A percentile compares a stretch with the other conserved stretches of the same genome.
These are phyloP conservation scores for Parapsyche elsis DNA, from an alignment of 1,140 invertebrate genomes.

Conservation along the genomic window DNA sequence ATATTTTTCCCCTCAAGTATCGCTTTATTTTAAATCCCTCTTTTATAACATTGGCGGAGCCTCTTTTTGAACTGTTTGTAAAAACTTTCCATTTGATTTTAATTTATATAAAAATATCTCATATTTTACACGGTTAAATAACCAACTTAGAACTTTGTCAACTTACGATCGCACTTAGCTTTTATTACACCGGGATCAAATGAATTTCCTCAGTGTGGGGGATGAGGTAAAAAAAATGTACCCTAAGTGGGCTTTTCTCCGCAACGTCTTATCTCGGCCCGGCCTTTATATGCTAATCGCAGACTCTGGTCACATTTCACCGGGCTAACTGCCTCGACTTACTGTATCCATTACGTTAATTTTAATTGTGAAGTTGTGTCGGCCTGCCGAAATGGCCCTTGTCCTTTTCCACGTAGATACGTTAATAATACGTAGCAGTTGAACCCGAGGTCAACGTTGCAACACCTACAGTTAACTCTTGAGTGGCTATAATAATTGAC, in stretches of 20 bases:
- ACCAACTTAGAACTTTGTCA: background rate
- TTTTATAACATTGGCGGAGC: background rate
- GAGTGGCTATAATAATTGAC: no score
- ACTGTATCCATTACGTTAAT: background rate
- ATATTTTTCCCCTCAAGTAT: no score
- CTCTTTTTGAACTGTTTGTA: background rate
- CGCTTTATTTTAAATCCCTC: background rate
- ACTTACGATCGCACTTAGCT: constrained; percentile 7
- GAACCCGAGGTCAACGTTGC: background rate
- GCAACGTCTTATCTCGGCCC: background rate
- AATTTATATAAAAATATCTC: constrained; percentile 4
- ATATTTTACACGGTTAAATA: background rate
- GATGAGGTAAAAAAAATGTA: background rate
- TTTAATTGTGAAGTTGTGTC: background rate
- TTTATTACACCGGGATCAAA: background rate
- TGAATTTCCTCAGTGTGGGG: background rate
- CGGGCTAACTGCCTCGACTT: background rate
- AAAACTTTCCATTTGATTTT: background rate
- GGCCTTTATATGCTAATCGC: constrained; percentile 10
- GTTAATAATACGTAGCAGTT: background rate
- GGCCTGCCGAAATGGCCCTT: background rate
- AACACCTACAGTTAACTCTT: background rate
- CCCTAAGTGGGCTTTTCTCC: background rate
- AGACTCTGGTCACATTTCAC: background rate
- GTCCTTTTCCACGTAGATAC: background rate